Evolutionary conservation across 2,797 vertebrate species (phyloP).

Genomic region (Chanos chanos): DNA sequence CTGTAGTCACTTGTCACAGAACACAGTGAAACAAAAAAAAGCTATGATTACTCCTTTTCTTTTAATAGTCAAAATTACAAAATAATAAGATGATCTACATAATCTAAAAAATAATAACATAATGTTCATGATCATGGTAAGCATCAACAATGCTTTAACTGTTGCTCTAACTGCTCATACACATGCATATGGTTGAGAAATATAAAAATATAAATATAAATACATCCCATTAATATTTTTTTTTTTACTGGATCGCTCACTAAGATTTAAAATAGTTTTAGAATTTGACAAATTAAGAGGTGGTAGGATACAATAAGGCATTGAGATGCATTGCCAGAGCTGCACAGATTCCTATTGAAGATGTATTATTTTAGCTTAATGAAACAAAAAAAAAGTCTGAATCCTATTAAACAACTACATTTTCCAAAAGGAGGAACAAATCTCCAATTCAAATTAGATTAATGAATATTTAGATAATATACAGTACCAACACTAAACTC

Average conservation of each 20-base stretch:
- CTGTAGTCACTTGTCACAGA: background rate
- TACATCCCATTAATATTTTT: slow-evolving; percentile 78
- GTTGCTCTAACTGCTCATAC: slow-evolving; percentile 73
- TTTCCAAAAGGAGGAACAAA: slow-evolving; percentile 66
- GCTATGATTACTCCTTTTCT: slow-evolving; percentile 68
- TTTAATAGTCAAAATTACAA: slow-evolving; percentile 82
- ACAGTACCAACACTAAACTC: slow-evolving; percentile 63
- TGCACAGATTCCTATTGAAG: slow-evolving; percentile 74
- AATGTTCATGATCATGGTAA: slow-evolving; percentile 73
- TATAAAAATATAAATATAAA: slow-evolving; percentile 88
- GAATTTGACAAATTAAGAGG: slow-evolving; percentile 74
- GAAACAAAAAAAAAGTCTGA: slow-evolving; percentile 57
- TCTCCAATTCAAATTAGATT: slow-evolving; percentile 51
- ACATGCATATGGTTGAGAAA: slow-evolving; percentile 83
- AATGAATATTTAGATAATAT: slow-evolving; percentile 60
- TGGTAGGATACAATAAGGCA: slow-evolving; percentile 79
- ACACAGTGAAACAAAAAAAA: slow-evolving; percentile 33
- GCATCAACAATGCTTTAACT: slow-evolving; percentile 66
- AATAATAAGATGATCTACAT: slow-evolving; percentile 79
- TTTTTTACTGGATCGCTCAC: slow-evolving; percentile 71
- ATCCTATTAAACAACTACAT: slow-evolving; percentile 56
- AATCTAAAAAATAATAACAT: slow-evolving; percentile 76
- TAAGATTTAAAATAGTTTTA: slow-evolving; percentile 76
- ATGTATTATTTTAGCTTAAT: slow-evolving; percentile 73
- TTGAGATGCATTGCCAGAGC: slow-evolving; percentile 78